phyloP scores from a whole-genome alignment of 2,888 invertebrate genomes.

The Napeogenes sylphis region DNA sequence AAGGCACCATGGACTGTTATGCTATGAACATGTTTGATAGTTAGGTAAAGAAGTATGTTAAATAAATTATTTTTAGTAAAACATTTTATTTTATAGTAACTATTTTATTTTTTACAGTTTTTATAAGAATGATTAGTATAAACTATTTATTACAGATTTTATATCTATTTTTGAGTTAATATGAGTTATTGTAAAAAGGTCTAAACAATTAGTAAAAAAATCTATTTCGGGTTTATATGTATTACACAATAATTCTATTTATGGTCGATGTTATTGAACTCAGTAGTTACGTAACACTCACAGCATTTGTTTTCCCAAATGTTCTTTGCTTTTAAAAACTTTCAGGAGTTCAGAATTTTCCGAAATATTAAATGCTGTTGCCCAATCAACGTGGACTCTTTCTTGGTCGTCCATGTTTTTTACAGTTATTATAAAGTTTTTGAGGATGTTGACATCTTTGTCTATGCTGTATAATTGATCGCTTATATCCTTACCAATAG shows the following conservation, averaged over 20 bases:
- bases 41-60: neutral
- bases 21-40: constrained; percentile 36
- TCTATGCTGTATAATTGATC: constrained; percentile 58
- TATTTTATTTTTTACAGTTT: neutral
- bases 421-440: constrained; percentile 50
- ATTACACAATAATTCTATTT: neutral
- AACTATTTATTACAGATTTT: neutral
- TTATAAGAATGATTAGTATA: neutral
- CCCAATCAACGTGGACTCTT: constrained; percentile 46
- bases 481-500: constrained; percentile 63
- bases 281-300: constrained; percentile 39
- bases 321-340: constrained; percentile 43
- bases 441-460: constrained; percentile 53
- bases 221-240: too few species aligned
- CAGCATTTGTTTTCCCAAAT: constrained; percentile 62
- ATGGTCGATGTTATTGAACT: neutral
- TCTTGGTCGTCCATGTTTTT: constrained; percentile 38
- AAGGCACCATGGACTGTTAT: constrained; percentile 67
- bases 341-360: constrained; percentile 51
- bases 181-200: neutral
- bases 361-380: constrained; percentile 42
- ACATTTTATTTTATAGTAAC: neutral
- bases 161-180: too few species aligned
- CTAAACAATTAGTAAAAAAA: too few species aligned
- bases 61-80: neutral